These are phyloP conservation scores for Cardiocondyla obscurior DNA, from an alignment of 1,140 invertebrate species.

Conservation along the genomic window DNA sequence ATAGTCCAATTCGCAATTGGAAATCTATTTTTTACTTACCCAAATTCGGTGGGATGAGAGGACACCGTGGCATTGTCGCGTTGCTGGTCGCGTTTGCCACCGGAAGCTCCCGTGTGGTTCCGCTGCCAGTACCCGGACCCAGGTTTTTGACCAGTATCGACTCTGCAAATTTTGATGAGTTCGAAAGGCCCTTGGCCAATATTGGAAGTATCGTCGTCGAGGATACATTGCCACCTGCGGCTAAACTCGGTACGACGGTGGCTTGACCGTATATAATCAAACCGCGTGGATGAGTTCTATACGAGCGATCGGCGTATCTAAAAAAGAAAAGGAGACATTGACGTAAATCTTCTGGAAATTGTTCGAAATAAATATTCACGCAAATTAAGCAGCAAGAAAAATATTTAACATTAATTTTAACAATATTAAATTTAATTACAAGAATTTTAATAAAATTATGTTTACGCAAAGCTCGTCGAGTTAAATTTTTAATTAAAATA, in stretches of 20 bases:
- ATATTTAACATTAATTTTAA: no score
- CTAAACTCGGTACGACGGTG: conserved; percentile 64
- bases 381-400: no score
- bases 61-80: conserved; percentile 73
- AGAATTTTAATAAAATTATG: not conserved
- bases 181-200: conserved; percentile 51
- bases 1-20: no score
- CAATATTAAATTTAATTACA: not conserved
- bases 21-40: conserved; percentile 77
- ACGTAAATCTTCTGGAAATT: not conserved
- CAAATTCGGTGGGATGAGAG: conserved; percentile 82
- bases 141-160: conserved; percentile 38
- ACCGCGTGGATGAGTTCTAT: conserved; percentile 76
- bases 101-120: conserved; percentile 50
- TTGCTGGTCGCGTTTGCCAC: conserved; percentile 57
- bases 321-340: not conserved
- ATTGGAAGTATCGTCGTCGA: conserved; percentile 66
- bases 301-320: conserved; percentile 77
- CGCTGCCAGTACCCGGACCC: not conserved
- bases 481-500: not conserved
- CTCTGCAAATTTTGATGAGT: conserved; percentile 47
- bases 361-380: not conserved
- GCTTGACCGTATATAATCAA: conserved; percentile 80
- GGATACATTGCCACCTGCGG: conserved; percentile 68
- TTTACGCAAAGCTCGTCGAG: not conserved